Evolutionary conservation across 2,888 invertebrate species (phyloP), one percentile per base, ranked within the genome.

Genomic region (Ophioninae sp.): DNA sequence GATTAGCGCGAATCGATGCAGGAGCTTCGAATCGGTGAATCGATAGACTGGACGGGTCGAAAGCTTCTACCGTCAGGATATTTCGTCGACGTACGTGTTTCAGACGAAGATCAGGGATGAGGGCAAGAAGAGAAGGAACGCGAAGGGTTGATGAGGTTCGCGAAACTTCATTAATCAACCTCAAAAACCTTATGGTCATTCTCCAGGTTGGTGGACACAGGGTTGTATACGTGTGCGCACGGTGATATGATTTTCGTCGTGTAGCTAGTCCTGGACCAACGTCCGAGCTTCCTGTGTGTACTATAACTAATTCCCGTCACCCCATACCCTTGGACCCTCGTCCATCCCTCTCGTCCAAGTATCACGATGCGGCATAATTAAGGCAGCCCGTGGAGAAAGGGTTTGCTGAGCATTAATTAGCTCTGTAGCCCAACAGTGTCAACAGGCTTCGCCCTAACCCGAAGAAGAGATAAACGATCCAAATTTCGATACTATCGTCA

Each of bases 111-210:
- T 8, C 10, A 20, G 59, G 7, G 21, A 13, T 56, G 65, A 70
- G 75, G 65, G 23, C 69, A 17, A 20, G 69, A 20, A 37, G 23
- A 10, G 7, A 20, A n/a, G 61, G 44, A 67, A 61, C 23, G 20
- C n/a, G 64, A 62, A 39, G 20, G 23, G 62, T 64, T 44, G 67
- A 17, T 79, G 76, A 61, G 84, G 82, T 83, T 84, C 82, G 72
- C 83, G 81, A 85, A 86, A 85, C 83, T 86, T 86, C 87, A 87
- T 87, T 87, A 83, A 87, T 87, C 84, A 87, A 75, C 62, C 82
- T 86, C 76, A 83, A 86, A 86, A 87, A 87, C 75, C 70, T 84
- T 84, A 69, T 79, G 68, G 70, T 67, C 59, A 72, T 59, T 72
- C 79, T 77, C 61, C 50, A 72, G 50, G 80, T 75, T 67, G 70